These are phyloP conservation scores for Polymixis flavicincta DNA, from an alignment of 2,888 invertebrate species.

Conservation along the genomic window DNA sequence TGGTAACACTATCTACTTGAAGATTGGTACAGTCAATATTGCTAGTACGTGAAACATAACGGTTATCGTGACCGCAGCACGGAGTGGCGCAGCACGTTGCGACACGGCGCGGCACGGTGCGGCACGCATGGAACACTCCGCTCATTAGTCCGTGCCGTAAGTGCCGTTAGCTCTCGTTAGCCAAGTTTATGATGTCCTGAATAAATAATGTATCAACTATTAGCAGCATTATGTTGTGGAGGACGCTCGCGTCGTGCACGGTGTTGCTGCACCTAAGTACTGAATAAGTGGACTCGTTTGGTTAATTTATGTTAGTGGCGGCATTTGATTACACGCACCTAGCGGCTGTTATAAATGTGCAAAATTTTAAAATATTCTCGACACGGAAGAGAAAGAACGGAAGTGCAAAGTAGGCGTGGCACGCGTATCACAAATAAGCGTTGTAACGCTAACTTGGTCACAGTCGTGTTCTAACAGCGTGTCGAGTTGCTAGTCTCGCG, in stretches of 20 bases:
- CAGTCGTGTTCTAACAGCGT: too few relatives aligned
- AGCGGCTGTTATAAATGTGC: neutral
- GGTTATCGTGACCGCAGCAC: slow-evolving; percentile 53
- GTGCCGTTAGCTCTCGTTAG: slow-evolving; percentile 60
- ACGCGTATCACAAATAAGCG: too few relatives aligned
- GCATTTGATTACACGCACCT: neutral
- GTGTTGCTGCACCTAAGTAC: neutral
- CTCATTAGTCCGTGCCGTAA: slow-evolving; percentile 60
- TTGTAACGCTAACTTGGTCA: too few relatives aligned
- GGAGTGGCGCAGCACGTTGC: slow-evolving; percentile 14
- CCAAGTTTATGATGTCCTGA: slow-evolving; percentile 62
- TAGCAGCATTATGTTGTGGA: slow-evolving; percentile 33
- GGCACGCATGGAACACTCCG: slow-evolving; percentile 50
- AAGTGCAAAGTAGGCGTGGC: too few relatives aligned
- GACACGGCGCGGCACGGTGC: slow-evolving; percentile 15
- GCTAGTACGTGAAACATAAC: slow-evolving; percentile 33
- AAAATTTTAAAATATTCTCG: neutral
- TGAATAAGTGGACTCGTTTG: slow-evolving; percentile 15
- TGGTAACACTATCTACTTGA: neutral
- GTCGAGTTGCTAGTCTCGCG: too few relatives aligned
- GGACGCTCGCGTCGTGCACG: slow-evolving; percentile 35
- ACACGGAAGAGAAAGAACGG: too few relatives aligned
- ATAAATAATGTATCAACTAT: slow-evolving; percentile 61
- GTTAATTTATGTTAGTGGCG: neutral
- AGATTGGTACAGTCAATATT: slow-evolving; percentile 14